Evolutionary conservation across 2,888 invertebrate species (phyloP), one percentile per base, ranked within the genome.

Genomic region (Nudaria mundana): DNA sequence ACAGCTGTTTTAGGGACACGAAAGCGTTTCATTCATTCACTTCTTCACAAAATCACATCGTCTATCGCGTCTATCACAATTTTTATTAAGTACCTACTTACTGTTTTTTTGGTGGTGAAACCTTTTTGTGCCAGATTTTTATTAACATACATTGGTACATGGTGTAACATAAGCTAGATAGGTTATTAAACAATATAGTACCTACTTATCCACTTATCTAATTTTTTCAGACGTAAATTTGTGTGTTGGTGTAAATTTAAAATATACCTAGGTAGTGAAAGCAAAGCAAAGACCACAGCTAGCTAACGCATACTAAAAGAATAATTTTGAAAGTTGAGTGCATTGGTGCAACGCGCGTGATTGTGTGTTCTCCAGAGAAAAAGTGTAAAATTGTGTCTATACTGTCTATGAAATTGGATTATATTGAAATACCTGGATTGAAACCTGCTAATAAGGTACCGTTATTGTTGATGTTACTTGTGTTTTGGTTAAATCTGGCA

Each of bases 1-100:
- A 82, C 87, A 88, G 87, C 87, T 88, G 87, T 77, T 85, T 73
- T 64, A 61, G 69, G 70, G 73, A 76, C 71, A 64, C 73, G 75
- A 67, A 75, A 71, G 67, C 63, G 52, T 11, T 24, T 15, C 11
- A 28, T 46, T 25, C 23, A 20, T 20, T 20, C 8, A 8, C 20
- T 20, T 20, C 20, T 3, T n/a, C n/a, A n/a, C n/a, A n/a, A n/a
- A n/a, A n/a, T n/a, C n/a, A n/a, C n/a, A n/a, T n/a, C n/a, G n/a
- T n/a, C n/a, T n/a, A n/a, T n/a, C n/a, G n/a, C n/a, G n/a, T n/a
- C n/a, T n/a, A n/a, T n/a, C n/a, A n/a, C n/a, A n/a, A n/a, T n/a
- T n/a, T n/a, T n/a, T n/a, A n/a, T n/a, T n/a, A 20, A 20, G 7
- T 20, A 7, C 20, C 20, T 20, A 20, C 2, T 20, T 20, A n/a